These are phyloP conservation scores for Morpho helenor DNA, from an alignment of 2,888 invertebrate genomes.

Conservation along the genomic window DNA sequence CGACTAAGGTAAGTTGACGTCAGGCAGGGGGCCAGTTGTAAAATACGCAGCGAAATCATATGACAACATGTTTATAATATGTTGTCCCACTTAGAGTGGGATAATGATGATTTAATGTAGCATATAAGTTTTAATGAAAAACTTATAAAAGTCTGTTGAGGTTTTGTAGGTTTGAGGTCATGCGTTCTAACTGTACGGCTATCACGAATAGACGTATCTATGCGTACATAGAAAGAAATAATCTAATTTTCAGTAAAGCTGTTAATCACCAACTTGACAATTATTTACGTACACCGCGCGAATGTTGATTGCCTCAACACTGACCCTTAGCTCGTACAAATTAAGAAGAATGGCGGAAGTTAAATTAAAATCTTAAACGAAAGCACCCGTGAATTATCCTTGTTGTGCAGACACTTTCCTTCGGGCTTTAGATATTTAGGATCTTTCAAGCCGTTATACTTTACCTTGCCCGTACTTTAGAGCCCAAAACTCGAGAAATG, in stretches of 20 bases:
- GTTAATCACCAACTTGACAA: conserved; percentile 22
- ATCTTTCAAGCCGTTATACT: conserved; percentile 17
- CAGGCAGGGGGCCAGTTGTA: too few species aligned
- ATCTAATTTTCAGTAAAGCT: background rate
- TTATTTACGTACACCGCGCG: conserved; percentile 19
- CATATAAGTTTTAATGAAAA: too few species aligned
- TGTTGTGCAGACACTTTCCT: conserved; percentile 44
- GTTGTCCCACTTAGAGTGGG: too few species aligned
- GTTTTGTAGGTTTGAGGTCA: too few species aligned
- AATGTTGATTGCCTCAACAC: conserved; percentile 23
- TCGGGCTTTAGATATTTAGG: conserved; percentile 29
- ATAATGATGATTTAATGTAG: too few species aligned
- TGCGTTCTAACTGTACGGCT: too few species aligned
- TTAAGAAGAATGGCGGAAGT: conserved; percentile 72
- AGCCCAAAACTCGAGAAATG: conserved; percentile 18
- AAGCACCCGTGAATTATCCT: conserved; percentile 50
- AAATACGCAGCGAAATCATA: too few species aligned
- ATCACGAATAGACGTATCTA: too few species aligned
- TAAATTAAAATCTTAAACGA: conserved; percentile 71
- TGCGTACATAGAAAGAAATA: too few species aligned
- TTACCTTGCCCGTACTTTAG: conserved; percentile 16
- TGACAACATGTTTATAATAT: too few species aligned
- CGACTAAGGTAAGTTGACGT: too few species aligned
- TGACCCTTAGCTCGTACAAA: conserved; percentile 51
- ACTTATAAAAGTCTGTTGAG: too few species aligned